Percentiles rank a stretch among this genome's conserved stretches.
Evolutionary conservation across 2,888 invertebrate species (phyloP).

Genomic region (Zygothrica quintamaculata): DNA sequence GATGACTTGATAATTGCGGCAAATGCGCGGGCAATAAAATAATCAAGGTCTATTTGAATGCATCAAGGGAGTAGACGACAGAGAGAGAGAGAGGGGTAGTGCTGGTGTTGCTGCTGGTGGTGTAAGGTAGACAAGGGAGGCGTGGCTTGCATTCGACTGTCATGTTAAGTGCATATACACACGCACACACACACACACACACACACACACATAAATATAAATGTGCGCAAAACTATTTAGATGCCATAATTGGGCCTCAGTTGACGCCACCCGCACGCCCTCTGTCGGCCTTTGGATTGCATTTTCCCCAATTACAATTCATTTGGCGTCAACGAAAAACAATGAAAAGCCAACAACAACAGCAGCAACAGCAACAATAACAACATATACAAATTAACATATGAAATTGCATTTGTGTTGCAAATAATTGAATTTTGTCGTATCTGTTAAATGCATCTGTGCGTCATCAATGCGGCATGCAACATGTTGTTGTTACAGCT

Average conservation of each 20-base stretch:
- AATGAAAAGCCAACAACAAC: conserved; percentile 23
- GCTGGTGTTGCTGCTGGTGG: too few species aligned
- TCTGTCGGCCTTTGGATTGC: neutral
- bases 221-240: conserved; percentile 64
- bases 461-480: conserved; percentile 55
- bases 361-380: conserved; percentile 18
- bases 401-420: conserved; percentile 73
- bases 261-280: conserved; percentile 12
- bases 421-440: conserved; percentile 78
- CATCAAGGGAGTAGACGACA: conserved; percentile 6
- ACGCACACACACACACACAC: conserved; percentile 14
- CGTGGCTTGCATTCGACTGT: conserved; percentile 20
- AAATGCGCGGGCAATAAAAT: conserved; percentile 77
- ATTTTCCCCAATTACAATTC: conserved; percentile 26
- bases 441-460: conserved; percentile 69
- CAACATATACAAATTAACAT: conserved; percentile 69
- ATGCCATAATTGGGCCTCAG: conserved; percentile 71
- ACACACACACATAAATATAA: conserved; percentile 18
- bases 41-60: conserved; percentile 74
- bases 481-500: conserved; percentile 62
- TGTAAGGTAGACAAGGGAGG: conserved; percentile 12
- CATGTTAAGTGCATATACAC: conserved; percentile 34
- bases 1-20: conserved; percentile 81
- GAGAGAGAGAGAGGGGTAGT: neutral
- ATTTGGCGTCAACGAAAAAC: conserved; percentile 30